A percentile compares a stretch with the other conserved stretches of the same genome.
phyloP scores from a whole-genome alignment of 2,888 invertebrate genomes.

The Xestobium rufovillosum region DNA sequence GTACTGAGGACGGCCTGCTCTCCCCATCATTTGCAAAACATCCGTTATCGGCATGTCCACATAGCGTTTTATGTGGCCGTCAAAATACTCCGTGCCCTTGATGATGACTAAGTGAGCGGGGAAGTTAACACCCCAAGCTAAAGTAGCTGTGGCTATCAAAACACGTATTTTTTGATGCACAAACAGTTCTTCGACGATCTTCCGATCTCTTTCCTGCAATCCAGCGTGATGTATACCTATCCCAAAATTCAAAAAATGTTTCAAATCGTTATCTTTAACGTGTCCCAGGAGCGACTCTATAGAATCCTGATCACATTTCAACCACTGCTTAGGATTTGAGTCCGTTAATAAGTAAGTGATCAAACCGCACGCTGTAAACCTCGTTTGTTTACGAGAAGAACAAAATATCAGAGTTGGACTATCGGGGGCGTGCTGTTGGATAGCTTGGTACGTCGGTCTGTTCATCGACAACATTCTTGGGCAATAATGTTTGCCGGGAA shows the following conservation, averaged over 20 bases:
- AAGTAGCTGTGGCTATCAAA: constrained; percentile 90
- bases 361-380: constrained; percentile 91
- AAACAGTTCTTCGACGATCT: constrained; percentile 87
- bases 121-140: constrained; percentile 99
- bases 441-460: constrained; percentile 93
- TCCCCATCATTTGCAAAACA: constrained; percentile 99
- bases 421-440: constrained; percentile 81
- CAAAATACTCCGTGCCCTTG: constrained; percentile 96
- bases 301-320: constrained; percentile 78
- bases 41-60: constrained; percentile 99
- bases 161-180: constrained; percentile 94
- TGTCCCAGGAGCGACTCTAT: constrained; percentile 70
- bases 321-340: constrained; percentile 90
- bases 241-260: constrained; percentile 90
- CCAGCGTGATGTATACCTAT: constrained; percentile 99
- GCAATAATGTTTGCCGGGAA: constrained; percentile 97
- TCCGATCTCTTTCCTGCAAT: constrained; percentile 84
- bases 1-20: constrained; percentile 96
- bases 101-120: constrained; percentile 98
- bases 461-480: constrained; percentile 99
- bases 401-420: constrained; percentile 94
- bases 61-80: constrained; percentile 92
- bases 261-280: constrained; percentile 80
- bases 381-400: constrained; percentile 92
- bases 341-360: constrained; percentile 87